Evolutionary conservation across 2,888 invertebrate genomes (phyloP), one percentile per base, ranked within the genome.

Genomic region (Allygus modestus): DNA sequence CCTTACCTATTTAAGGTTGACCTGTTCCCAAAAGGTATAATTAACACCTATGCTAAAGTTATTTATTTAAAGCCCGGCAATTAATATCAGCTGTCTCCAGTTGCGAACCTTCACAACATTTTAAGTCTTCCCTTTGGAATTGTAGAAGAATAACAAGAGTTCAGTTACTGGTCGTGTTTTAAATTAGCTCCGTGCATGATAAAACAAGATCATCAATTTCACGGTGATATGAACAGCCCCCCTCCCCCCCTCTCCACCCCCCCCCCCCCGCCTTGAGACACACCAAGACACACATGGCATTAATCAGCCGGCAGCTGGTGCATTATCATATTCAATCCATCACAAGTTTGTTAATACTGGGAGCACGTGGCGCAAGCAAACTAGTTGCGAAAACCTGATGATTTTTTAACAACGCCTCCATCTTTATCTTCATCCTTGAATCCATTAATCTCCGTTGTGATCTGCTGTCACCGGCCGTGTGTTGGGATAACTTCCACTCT

Each of bases 301-400:
- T 79, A 79, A 79, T 79, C 79, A 58, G 58, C 79, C 12, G 33
- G 17, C 79, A 79, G 79, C 79, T 75, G 46, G 41, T 43, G 75
- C 58, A 83, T 83, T 83, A 83, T 54, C 83, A 83, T 83, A 83
- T 37, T 83, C 83, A 41, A 83, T 83, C 83, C 83, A 83, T 83
- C 83, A 83, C 83, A 75, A 83, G 83, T 83, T 83, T 83, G 73
- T 83, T 83, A 83, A 83, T 83, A 83, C 79, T 51, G 43, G 51
- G 20, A 51, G 28, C 79, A 58, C 79, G 79, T 58, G 79, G 4
- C 58, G n/a, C 33, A 58, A 58, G 75, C 83, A 83, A 83, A 83
- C 54, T 54, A 33, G 83, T 83, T 83, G 83, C 83, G 83, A 54
- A 43, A 83, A 71, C 71, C 82, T 83, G 83, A 75, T 83, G 83